Conservation (phyloP, 2,797 vertebrate species). For the Pangasius mekongensis region DNA sequence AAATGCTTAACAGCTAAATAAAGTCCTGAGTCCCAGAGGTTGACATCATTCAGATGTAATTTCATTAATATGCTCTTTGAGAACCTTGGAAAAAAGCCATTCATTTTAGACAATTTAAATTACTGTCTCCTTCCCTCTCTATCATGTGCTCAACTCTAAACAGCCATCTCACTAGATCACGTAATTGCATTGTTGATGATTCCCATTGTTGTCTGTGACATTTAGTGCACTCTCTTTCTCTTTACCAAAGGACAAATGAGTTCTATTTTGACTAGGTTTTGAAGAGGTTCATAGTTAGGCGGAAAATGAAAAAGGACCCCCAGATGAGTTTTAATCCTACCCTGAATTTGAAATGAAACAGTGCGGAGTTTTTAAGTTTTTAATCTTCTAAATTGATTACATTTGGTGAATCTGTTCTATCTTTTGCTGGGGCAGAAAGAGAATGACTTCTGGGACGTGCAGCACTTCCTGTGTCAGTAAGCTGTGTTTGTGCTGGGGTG, state of each 20-base stretch:
- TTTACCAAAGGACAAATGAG: slow-evolving; percentile 17
- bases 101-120: slow-evolving; percentile 19
- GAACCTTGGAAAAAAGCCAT: background rate
- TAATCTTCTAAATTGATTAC: slow-evolving; percentile 13
- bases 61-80: slow-evolving; percentile 28
- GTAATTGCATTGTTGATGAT: slow-evolving; percentile 28
- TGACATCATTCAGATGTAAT: background rate
- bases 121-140: slow-evolving; percentile 25
- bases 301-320: slow-evolving; percentile 4
- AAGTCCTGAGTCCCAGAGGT: background rate
- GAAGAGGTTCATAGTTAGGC: slow-evolving; percentile 22
- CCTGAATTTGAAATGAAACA: slow-evolving; percentile 20
- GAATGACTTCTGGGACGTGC: slow-evolving; percentile 31
- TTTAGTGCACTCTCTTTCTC: slow-evolving; percentile 19
- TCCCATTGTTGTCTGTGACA: slow-evolving; percentile 36
- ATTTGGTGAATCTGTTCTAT: background rate
- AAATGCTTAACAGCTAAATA: background rate
- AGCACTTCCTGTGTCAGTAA: slow-evolving; percentile 53
- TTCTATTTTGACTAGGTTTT: slow-evolving; percentile 27
- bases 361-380: background rate
- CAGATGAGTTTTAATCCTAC: slow-evolving; percentile 15
- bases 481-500: slow-evolving; percentile 57
- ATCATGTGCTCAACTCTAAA: slow-evolving; percentile 20
- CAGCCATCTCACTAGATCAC: slow-evolving; percentile 18
- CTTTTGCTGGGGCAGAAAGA: slow-evolving; percentile 6